phyloP scores from a whole-genome alignment of 2,797 vertebrate species.

The Poeciliopsis paucimaculata region DNA sequence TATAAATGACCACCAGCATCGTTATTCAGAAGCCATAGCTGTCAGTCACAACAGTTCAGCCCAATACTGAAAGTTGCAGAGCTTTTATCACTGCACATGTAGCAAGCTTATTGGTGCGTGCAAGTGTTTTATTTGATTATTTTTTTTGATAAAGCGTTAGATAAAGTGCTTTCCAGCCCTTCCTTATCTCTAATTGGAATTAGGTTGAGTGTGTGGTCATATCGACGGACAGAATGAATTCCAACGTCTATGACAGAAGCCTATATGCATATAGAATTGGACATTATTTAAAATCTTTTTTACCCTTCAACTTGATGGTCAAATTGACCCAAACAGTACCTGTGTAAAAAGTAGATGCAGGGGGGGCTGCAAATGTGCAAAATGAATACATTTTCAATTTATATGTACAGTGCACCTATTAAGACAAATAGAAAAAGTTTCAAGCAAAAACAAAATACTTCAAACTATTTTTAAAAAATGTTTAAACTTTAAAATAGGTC shows the following conservation, averaged over 20 bases:
- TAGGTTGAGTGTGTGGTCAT: slow-evolving; percentile 4
- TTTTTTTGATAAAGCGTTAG: background rate
- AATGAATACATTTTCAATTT: no score
- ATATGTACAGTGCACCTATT: no score
- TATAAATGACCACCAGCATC: background rate
- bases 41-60: background rate
- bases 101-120: background rate
- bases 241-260: background rate
- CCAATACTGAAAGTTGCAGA: background rate
- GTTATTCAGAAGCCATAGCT: background rate
- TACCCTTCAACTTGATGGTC: no score
- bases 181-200: background rate
- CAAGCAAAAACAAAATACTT: no score
- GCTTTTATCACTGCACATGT: background rate
- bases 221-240: background rate
- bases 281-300: no score
- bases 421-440: no score
- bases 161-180: background rate
- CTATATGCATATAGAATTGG: no score
- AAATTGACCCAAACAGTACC: no score
- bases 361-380: no score
- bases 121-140: background rate
- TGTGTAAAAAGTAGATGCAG: no score
- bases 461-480: no score
- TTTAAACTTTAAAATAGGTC: no score